phyloP scores from a whole-genome alignment of 2,888 invertebrate species.

The Lepidochrysops patricia region DNA sequence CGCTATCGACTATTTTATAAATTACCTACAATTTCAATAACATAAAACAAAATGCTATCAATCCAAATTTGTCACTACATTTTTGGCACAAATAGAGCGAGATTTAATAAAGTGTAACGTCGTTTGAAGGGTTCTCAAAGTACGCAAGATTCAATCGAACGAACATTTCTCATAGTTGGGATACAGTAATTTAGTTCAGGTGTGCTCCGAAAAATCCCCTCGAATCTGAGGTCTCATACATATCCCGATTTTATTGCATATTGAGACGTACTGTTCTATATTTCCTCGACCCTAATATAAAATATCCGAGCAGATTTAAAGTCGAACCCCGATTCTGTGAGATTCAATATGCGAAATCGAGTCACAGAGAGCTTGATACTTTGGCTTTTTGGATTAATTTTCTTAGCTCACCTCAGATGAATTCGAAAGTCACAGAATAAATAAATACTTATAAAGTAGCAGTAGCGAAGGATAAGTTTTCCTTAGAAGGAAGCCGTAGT shows the following conservation, averaged over 20 bases:
- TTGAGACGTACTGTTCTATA: constrained; percentile 68
- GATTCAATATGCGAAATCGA: constrained; percentile 13
- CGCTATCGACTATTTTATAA: too few species aligned
- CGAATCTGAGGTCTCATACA: constrained; percentile 60
- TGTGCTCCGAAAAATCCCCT: constrained; percentile 60
- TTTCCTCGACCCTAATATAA: constrained; percentile 42
- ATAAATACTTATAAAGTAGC: too few species aligned
- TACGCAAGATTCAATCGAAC: constrained; percentile 51
- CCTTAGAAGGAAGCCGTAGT: too few species aligned
- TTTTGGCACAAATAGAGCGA: too few species aligned
- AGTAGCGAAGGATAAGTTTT: too few species aligned
- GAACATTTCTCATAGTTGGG: constrained; percentile 58
- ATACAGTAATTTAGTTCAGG: constrained; percentile 70
- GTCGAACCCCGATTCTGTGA: constrained; percentile 26
- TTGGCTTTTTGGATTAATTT: neutral
- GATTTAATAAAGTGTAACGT: constrained; percentile 35
- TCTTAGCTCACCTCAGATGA: neutral
- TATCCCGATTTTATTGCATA: constrained; percentile 67
- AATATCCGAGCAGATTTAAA: constrained; percentile 43
- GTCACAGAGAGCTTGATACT: neutral
- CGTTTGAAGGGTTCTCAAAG: constrained; percentile 52
- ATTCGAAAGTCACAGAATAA: neutral
- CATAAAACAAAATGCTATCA: too few species aligned
- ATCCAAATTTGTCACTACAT: too few species aligned
- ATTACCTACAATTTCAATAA: too few species aligned